These are phyloP conservation scores for Prolemur simus DNA, from an alignment of 2,113 vertebrate genomes.

Conservation along the genomic window DNA sequence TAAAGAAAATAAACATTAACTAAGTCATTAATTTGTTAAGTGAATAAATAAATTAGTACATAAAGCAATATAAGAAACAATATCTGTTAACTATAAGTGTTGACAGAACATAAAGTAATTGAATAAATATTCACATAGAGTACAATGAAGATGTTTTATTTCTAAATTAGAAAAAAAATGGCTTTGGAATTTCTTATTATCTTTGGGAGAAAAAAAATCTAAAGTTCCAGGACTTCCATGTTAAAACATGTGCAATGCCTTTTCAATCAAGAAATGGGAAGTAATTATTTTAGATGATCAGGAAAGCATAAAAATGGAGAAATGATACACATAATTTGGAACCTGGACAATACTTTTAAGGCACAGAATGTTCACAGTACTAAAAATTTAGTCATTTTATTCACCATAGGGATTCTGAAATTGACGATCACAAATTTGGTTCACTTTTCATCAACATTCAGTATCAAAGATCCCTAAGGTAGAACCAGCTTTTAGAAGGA, in stretches of 20 bases:
- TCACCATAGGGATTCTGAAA: background rate
- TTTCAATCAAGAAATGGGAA: background rate
- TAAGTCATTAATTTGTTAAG: constrained; percentile 16
- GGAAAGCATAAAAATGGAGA: background rate
- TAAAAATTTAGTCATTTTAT: background rate
- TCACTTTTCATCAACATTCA: background rate
- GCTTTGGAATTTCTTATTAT: constrained; percentile 1
- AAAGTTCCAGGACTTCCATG: background rate
- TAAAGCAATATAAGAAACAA: constrained; percentile 2
- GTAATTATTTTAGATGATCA: background rate
- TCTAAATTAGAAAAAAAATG: background rate
- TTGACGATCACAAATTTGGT: background rate
- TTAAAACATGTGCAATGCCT: background rate
- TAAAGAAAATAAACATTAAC: background rate
- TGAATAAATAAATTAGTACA: constrained; percentile 4
- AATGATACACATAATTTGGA: background rate
- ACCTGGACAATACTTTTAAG: background rate
- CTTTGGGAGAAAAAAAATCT: background rate
- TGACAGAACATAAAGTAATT: background rate
- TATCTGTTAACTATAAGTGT: background rate
- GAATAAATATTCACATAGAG: background rate
- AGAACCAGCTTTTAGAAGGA: background rate
- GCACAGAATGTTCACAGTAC: background rate
- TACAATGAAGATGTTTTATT: background rate
- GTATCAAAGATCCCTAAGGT: background rate